Conservation (phyloP, 2,113 vertebrate genomes). For the Grantiella picta region DNA sequence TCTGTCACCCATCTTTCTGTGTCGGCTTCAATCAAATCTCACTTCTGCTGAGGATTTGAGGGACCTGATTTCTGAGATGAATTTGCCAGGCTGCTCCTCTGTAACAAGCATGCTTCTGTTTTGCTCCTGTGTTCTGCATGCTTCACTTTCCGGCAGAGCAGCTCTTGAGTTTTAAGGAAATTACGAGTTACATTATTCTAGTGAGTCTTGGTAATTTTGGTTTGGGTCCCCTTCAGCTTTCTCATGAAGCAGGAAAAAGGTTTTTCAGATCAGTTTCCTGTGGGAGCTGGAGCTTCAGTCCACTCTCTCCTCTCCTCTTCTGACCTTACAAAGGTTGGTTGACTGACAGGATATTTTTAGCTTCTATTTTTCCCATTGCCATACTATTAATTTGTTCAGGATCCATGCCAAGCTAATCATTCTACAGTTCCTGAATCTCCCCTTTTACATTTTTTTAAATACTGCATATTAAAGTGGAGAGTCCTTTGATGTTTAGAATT, state of each 20-base stretch:
- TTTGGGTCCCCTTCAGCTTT: neutral
- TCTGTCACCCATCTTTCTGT: neutral
- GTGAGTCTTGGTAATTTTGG: neutral
- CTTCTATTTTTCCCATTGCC: constrained; percentile 28
- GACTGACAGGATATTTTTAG: constrained; percentile 46
- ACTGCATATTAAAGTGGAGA: neutral
- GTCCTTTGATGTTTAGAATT: constrained; percentile 35
- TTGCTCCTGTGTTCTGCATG: neutral
- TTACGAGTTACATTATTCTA: neutral
- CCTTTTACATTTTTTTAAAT: constrained; percentile 31
- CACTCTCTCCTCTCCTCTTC: neutral
- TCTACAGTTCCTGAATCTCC: constrained; percentile 11
- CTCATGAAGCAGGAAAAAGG: neutral
- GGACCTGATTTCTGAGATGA: neutral
- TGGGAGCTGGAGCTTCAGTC: neutral
- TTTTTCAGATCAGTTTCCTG: neutral
- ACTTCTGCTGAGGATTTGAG: neutral
- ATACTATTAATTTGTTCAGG: neutral
- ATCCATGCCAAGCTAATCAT: neutral
- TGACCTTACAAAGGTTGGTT: constrained; percentile 1
- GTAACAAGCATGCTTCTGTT: neutral
- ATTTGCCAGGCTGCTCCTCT: neutral
- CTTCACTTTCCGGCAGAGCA: neutral
- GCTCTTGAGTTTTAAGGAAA: neutral
- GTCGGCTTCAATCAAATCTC: neutral